phyloP scores from a whole-genome alignment of 2,888 invertebrate species.

The Fissipunctia ypsillon region DNA sequence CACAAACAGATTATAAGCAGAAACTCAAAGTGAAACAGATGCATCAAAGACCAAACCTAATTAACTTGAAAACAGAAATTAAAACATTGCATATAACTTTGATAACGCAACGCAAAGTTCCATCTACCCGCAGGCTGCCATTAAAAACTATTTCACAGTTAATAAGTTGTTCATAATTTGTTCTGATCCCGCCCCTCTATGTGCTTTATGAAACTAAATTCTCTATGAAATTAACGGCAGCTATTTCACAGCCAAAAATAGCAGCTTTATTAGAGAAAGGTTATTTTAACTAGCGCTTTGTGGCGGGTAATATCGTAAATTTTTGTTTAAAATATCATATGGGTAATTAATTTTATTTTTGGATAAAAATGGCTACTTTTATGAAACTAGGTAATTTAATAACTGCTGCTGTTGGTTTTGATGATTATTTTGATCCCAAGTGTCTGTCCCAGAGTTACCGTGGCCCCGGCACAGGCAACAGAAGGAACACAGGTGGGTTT shows the following conservation, averaged over 20 bases:
- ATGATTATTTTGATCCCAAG: too few relatives aligned
- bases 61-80: constrained; percentile 37
- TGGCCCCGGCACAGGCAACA: too few relatives aligned
- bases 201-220: constrained; percentile 47
- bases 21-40: constrained; percentile 15
- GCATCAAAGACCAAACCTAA: constrained; percentile 23
- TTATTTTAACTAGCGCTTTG: constrained; percentile 54
- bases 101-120: constrained; percentile 35
- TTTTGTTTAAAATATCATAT: constrained; percentile 26
- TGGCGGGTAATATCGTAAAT: constrained; percentile 51
- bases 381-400: not conserved
- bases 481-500: too few relatives aligned
- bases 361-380: not conserved
- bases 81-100: constrained; percentile 43
- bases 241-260: constrained; percentile 53
- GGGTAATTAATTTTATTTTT: constrained; percentile 38
- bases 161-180: constrained; percentile 66
- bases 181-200: constrained; percentile 31
- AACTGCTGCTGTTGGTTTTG: not conserved
- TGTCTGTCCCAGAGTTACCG: too few relatives aligned
- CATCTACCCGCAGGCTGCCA: constrained; percentile 35
- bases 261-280: constrained; percentile 41
- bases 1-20: constrained; percentile 6
- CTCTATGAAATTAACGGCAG: constrained; percentile 57
- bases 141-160: constrained; percentile 64